Percentiles rank a stretch among this genome's conserved stretches.
These are phyloP conservation scores for Umimayanthus chanpuru DNA, from an alignment of 92 coral and sea anemone genomes.

Conservation along the genomic window DNA sequence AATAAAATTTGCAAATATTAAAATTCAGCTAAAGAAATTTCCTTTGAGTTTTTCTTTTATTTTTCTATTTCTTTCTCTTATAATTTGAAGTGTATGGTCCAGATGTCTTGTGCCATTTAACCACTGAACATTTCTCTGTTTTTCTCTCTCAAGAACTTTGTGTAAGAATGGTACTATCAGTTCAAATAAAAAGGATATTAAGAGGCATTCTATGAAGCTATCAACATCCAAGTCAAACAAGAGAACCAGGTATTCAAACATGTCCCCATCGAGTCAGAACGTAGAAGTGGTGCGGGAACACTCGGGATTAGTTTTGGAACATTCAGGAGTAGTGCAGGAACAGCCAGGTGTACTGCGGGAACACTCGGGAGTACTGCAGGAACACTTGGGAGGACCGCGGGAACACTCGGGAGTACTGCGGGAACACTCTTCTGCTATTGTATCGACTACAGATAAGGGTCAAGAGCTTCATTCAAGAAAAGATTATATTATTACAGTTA, in stretches of 20 bases:
- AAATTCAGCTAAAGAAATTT: too few species aligned
- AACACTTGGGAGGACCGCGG: not conserved
- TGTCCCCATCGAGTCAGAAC: conserved; percentile 51
- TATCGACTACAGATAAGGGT: not conserved
- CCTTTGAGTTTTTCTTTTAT: too few species aligned
- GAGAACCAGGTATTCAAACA: conserved; percentile 73
- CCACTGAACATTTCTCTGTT: not conserved
- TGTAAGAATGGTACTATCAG: not conserved
- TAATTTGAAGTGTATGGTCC: too few species aligned
- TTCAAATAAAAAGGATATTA: conserved; percentile 53
- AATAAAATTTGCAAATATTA: too few species aligned
- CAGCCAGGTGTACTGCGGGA: not conserved
- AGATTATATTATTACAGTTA: not conserved
- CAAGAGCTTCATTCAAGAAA: not conserved
- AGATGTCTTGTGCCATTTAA: too few species aligned
- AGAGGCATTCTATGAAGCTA: conserved; percentile 58
- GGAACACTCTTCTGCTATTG: not conserved
- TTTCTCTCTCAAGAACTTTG: conserved; percentile 17
- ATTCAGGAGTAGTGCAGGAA: not conserved
- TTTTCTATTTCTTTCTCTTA: too few species aligned
- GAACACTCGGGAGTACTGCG: not conserved
- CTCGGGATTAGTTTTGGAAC: not conserved
- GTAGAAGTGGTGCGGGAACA: not conserved
- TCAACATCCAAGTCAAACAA: conserved; percentile 70
- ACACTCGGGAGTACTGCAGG: not conserved